Conservation (phyloP, 2,888 invertebrate genomes). For the Brenthis ino region DNA sequence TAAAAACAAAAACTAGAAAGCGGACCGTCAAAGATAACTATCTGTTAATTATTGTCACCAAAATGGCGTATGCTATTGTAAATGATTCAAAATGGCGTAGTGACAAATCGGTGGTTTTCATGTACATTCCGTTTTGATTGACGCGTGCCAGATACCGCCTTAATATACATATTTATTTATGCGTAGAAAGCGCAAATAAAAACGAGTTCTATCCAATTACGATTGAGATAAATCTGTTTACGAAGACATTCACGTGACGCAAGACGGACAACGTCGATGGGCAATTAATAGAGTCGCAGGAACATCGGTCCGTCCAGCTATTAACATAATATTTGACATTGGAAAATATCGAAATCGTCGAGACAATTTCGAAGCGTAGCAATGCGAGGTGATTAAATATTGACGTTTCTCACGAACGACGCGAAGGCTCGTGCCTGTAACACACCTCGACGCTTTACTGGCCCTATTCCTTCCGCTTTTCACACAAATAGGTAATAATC, state of each 20-base stretch:
- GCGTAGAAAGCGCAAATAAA: slow-evolving; percentile 80
- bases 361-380: slow-evolving; percentile 78
- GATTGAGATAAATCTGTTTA: slow-evolving; percentile 72
- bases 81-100: slow-evolving; percentile 74
- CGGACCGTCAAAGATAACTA: slow-evolving; percentile 72
- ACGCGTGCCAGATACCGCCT: slow-evolving; percentile 77
- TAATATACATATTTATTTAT: slow-evolving; percentile 76
- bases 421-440: slow-evolving; percentile 63
- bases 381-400: slow-evolving; percentile 71
- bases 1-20: slow-evolving; percentile 82
- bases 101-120: slow-evolving; percentile 77
- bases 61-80: slow-evolving; percentile 76
- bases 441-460: slow-evolving; percentile 52
- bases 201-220: slow-evolving; percentile 70
- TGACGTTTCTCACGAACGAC: slow-evolving; percentile 79
- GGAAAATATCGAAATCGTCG: slow-evolving; percentile 77
- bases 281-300: slow-evolving; percentile 48
- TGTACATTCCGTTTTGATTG: slow-evolving; percentile 76
- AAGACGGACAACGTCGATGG: slow-evolving; percentile 47
- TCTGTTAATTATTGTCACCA: slow-evolving; percentile 82
- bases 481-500: slow-evolving; percentile 82
- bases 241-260: slow-evolving; percentile 54
- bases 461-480: slow-evolving; percentile 78
- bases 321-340: slow-evolving; percentile 69
- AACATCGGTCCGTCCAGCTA: slow-evolving; percentile 49